A percentile compares a stretch with the other conserved stretches of the same genome.
phyloP scores from a whole-genome alignment of 2,113 vertebrate species.

The Chauna torquata region DNA sequence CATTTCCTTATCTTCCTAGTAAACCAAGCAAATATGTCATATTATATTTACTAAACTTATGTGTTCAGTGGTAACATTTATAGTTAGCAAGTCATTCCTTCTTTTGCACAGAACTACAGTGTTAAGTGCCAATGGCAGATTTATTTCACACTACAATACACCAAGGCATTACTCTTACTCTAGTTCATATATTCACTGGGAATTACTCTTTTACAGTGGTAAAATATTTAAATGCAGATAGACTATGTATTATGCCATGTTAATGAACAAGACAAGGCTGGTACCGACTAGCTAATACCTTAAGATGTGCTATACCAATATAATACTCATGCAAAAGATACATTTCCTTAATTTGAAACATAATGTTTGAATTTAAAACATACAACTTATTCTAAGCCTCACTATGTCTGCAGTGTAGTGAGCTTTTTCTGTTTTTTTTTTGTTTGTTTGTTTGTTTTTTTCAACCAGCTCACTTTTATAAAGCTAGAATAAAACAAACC shows the following conservation, averaged over 20 bases:
- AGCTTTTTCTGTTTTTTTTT: not conserved
- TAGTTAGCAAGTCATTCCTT: not conserved
- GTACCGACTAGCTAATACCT: not conserved
- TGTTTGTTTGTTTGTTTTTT: not conserved
- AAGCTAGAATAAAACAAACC: not conserved
- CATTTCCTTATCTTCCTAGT: not conserved
- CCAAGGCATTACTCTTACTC: not conserved
- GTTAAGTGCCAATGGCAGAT: not conserved
- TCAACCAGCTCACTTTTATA: not conserved
- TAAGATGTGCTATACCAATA: not conserved
- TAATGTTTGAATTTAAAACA: not conserved
- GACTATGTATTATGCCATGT: not conserved
- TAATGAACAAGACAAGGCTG: not conserved
- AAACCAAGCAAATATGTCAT: not conserved
- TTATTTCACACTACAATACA: not conserved
- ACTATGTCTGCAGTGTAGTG: not conserved
- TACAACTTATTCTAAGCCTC: not conserved
- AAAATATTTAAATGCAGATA: not conserved
- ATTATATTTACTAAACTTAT: not conserved
- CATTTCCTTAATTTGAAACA: not conserved
- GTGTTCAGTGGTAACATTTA: not conserved
- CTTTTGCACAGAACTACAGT: not conserved
- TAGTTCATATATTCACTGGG: not conserved
- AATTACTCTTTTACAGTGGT: not conserved
- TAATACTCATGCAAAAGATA: not conserved